Evolutionary conservation across 2,113 vertebrate species (phyloP).

Genomic region (Gavia stellata): DNA sequence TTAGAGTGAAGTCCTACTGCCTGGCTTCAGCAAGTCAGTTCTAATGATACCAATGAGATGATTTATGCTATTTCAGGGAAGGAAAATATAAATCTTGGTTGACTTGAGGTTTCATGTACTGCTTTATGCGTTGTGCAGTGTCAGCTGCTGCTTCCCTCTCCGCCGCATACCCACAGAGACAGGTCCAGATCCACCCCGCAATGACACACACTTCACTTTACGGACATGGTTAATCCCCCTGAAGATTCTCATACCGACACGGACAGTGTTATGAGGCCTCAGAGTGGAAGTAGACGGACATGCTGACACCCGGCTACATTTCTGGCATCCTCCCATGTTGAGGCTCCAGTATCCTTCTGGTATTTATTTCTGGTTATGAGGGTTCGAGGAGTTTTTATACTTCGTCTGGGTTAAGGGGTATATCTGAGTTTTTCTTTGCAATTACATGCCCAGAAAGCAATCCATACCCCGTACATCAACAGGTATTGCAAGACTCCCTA

Average conservation of each 20-base stretch:
- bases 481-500: neutral
- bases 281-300: neutral
- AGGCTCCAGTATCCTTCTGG: neutral
- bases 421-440: neutral
- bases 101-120: neutral
- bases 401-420: neutral
- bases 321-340: neutral
- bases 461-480: accelerated
- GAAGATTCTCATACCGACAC: neutral
- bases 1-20: neutral
- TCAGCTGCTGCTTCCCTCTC: neutral
- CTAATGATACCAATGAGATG: neutral
- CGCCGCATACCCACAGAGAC: neutral
- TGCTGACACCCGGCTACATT: neutral
- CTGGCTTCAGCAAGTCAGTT: neutral
- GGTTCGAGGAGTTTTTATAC: neutral
- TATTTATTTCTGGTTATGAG: neutral
- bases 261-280: neutral
- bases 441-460: neutral
- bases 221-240: neutral
- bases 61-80: neutral
- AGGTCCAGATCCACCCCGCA: neutral
- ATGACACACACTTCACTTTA: neutral
- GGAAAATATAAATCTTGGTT: neutral
- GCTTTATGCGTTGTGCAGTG: neutral